Percentiles rank a stretch among this genome's conserved stretches.
Conservation (phyloP, 1,140 invertebrate species). For the Penaeus indicus region DNA sequence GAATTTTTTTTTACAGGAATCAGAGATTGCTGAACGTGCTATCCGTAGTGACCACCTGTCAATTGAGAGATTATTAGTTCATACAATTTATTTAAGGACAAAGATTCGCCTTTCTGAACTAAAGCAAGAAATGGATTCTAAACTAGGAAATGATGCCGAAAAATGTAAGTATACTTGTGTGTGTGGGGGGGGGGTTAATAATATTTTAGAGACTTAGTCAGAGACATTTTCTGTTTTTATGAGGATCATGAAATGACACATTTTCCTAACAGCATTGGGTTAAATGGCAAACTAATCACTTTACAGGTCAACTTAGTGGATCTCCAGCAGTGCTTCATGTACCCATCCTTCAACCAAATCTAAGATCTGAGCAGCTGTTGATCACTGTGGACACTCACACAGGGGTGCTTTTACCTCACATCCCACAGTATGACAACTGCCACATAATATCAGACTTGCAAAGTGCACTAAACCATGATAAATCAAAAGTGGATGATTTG, state of each 20-base stretch:
- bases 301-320: slow-evolving; percentile 78
- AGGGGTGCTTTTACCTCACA: slow-evolving; percentile 86
- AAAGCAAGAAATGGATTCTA: slow-evolving; percentile 81
- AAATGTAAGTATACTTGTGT: slow-evolving; percentile 76
- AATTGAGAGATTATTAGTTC: slow-evolving; percentile 95
- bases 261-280: too few species aligned
- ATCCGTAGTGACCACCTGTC: slow-evolving; percentile 90
- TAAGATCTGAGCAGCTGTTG: slow-evolving; percentile 89
- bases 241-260: too few species aligned
- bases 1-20: slow-evolving; percentile 71
- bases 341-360: slow-evolving; percentile 88
- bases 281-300: too few species aligned
- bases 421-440: slow-evolving; percentile 87
- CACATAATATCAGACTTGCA: slow-evolving; percentile 85
- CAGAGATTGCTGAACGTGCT: slow-evolving; percentile 84
- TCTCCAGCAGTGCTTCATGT: slow-evolving; percentile 92
- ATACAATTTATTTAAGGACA: slow-evolving; percentile 95
- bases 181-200: too few species aligned
- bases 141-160: slow-evolving; percentile 76
- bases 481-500: slow-evolving; percentile 77
- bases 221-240: too few species aligned
- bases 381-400: slow-evolving; percentile 94
- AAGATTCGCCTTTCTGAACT: slow-evolving; percentile 84
- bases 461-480: slow-evolving; percentile 83
- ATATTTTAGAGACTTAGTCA: too few species aligned